Conservation (phyloP, 2,888 invertebrate genomes). For the Argyresthia goedartella region DNA sequence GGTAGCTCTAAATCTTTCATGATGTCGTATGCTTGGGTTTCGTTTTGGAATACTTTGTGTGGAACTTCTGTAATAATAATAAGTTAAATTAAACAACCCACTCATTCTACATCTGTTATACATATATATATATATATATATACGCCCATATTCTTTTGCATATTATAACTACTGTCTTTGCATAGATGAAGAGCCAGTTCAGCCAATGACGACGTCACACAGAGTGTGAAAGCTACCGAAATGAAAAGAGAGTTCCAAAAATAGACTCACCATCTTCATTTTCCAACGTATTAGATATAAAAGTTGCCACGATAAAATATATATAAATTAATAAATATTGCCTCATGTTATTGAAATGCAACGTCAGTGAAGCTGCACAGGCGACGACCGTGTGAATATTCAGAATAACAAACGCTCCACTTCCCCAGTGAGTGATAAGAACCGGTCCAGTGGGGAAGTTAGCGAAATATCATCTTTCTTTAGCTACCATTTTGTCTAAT, state of each 20-base stretch:
- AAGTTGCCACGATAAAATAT: not conserved
- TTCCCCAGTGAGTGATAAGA: conserved; percentile 37
- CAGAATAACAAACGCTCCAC: conserved; percentile 31
- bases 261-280: not conserved
- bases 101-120: too few species aligned
- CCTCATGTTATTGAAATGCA: not conserved
- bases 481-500: not conserved
- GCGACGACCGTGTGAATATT: conserved; percentile 39
- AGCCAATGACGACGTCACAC: too few species aligned
- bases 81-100: too few species aligned
- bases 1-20: conserved; percentile 33
- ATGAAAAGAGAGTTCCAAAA: not conserved
- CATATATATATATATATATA: too few species aligned
- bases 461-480: conserved; percentile 29
- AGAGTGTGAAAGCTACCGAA: too few species aligned
- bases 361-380: conserved; percentile 25
- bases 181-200: too few species aligned
- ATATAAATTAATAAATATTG: not conserved
- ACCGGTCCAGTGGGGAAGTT: conserved; percentile 43
- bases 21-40: conserved; percentile 15
- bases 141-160: too few species aligned
- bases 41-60: conserved; percentile 9
- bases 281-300: not conserved
- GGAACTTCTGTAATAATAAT: too few species aligned
- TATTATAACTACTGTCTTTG: too few species aligned